Evolutionary conservation across 2,113 vertebrate species (phyloP).

Genomic region (Forbesichthys agassizii): DNA sequence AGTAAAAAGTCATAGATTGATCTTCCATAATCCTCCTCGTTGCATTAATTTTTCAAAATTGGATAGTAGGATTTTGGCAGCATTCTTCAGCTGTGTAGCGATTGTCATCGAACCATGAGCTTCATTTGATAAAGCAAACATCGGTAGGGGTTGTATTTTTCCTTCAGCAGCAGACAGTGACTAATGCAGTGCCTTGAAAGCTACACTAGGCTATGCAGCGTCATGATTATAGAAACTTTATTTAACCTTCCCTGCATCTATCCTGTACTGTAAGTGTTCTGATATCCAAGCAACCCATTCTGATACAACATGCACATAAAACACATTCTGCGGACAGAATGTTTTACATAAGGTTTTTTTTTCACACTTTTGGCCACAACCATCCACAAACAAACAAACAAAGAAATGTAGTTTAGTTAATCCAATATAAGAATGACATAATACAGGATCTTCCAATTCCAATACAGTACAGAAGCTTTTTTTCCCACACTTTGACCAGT

Average conservation of each 20-base stretch:
- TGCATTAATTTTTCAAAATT: conserved; percentile 5
- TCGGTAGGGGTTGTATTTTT: background rate
- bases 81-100: conserved; percentile 2
- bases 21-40: conserved; percentile 41
- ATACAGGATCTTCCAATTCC: too few relatives aligned
- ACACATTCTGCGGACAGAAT: too few relatives aligned
- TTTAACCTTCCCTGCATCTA: conserved; percentile 2
- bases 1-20: conserved; percentile 49
- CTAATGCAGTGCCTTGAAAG: background rate
- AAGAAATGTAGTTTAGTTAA: too few relatives aligned
- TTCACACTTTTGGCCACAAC: too few relatives aligned
- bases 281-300: too few relatives aligned
- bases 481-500: too few relatives aligned
- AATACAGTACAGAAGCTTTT: too few relatives aligned
- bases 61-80: conserved; percentile 7
- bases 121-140: conserved; percentile 12
- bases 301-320: too few relatives aligned
- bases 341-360: too few relatives aligned
- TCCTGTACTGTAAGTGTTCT: background rate
- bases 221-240: background rate
- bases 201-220: background rate
- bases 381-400: too few relatives aligned
- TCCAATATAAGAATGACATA: too few relatives aligned
- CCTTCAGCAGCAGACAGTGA: background rate
- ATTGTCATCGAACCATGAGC: conserved; percentile 10